Evolutionary conservation across 2,888 invertebrate genomes (phyloP), one percentile per base, ranked within the genome.

Genomic region (Hyppa rectilinea): DNA sequence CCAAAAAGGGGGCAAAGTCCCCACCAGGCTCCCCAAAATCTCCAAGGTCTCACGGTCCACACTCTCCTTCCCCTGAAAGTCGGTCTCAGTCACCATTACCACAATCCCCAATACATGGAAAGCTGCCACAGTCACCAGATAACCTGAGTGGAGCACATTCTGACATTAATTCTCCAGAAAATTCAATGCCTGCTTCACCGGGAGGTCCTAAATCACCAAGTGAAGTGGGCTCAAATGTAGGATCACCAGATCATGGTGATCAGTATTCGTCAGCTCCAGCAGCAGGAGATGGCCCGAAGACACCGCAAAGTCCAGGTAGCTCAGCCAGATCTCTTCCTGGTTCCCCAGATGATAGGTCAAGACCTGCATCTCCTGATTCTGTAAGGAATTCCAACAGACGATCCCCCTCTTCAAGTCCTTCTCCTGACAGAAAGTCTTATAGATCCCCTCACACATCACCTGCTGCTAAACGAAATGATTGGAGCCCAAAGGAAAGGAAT

Each of bases 91-190:
- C 93, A 53, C 92, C 92, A 20, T 87, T 91, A 45, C 86, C 87
- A 68, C 89, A 78, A 55, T 90, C 89, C 43, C 81, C 87, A 49
- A 77, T 87, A 34, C 80, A 78, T 58, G 82, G 70, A 50, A 92
- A 91, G 75, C 84, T 73, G 50, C 91, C 91, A 55, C 84, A 76
- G 14, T 93, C 95, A 59, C 94, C 93, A 69, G 92, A 92, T 85
- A 94, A 95, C 88, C 86, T 95, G 82, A 95, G 94, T 86, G 92
- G 91, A 64, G 94, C 91, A 69, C 94, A 94, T 85, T 96, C 95
- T 47, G 94, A 95, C 68, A 94, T 96, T 55, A 95, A 95, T 88
- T 95, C 96, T 62, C 95, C 96, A 59, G 95, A 96, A 85, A 93
- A 94, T 87, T 95, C 94, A 61, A 89, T 92, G 87, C 92, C 92